phyloP scores from a whole-genome alignment of 2,888 invertebrate genomes.

The Galerucella nymphaeae region DNA sequence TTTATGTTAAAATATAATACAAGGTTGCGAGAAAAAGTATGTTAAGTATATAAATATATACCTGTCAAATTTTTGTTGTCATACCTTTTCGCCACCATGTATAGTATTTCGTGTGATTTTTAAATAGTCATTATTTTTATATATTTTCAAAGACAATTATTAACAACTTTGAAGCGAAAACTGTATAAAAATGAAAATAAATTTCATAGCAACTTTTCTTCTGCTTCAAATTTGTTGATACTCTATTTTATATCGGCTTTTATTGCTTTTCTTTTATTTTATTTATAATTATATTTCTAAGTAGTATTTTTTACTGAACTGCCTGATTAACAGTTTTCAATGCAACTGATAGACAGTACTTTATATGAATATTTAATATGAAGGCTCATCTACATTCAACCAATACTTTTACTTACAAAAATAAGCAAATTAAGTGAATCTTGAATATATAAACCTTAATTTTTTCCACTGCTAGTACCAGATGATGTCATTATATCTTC shows the following conservation, averaged over 20 bases:
- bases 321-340: background rate
- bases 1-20: background rate
- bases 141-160: conserved; percentile 1
- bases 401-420: background rate
- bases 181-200: background rate
- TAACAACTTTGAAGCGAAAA: conserved; percentile 1
- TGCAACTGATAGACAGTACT: background rate
- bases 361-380: background rate
- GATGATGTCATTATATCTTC: background rate
- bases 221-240: background rate
- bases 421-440: background rate
- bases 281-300: background rate
- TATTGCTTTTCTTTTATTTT: background rate
- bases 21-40: background rate
- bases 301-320: background rate
- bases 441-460: background rate
- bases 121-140: conserved; percentile 17
- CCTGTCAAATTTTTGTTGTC: background rate
- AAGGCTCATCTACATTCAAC: background rate
- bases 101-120: conserved; percentile 19
- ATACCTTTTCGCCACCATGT: background rate
- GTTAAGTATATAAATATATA: too few species aligned
- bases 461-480: background rate
- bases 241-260: background rate
- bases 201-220: background rate